These are phyloP conservation scores for Whitmania pigra DNA, from an alignment of 1,140 invertebrate genomes.

Conservation along the genomic window DNA sequence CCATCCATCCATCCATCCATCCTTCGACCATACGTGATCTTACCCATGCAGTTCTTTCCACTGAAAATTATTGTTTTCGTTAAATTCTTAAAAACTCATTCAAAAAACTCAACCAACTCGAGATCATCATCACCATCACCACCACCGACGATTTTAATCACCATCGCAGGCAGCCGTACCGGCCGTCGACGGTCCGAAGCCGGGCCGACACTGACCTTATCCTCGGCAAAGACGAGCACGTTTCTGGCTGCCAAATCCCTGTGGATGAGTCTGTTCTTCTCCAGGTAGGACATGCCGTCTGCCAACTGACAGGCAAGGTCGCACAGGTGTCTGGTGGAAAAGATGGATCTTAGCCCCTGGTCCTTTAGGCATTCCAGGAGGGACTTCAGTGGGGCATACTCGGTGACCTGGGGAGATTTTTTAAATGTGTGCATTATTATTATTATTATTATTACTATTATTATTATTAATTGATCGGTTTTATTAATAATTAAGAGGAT, in stretches of 20 bases:
- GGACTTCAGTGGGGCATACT: slow-evolving; percentile 83
- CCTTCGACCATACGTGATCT: too few relatives aligned
- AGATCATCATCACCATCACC: not conserved
- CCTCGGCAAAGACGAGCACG: slow-evolving; percentile 86
- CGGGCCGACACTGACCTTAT: slow-evolving; percentile 51
- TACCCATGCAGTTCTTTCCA: too few relatives aligned
- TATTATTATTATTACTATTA: too few relatives aligned
- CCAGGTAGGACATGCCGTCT: slow-evolving; percentile 89
- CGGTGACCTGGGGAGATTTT: slow-evolving; percentile 66
- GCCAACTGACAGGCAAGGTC: slow-evolving; percentile 87
- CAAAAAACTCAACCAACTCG: too few relatives aligned
- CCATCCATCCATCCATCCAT: too few relatives aligned
- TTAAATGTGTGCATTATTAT: too few relatives aligned
- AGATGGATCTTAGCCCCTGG: slow-evolving; percentile 67
- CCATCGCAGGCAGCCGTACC: not conserved
- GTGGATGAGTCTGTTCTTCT: slow-evolving; percentile 83
- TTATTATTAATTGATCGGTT: too few relatives aligned
- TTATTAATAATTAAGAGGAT: too few relatives aligned
- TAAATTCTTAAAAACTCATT: too few relatives aligned
- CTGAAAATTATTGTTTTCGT: too few relatives aligned
- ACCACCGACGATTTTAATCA: not conserved
- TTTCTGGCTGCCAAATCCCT: slow-evolving; percentile 86
- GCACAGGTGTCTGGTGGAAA: slow-evolving; percentile 52
- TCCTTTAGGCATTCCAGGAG: slow-evolving; percentile 90
- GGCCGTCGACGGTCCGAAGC: too few relatives aligned